Evolutionary conservation across 2,888 invertebrate genomes (phyloP).

Genomic region (Agriopis aurantiaria): DNA sequence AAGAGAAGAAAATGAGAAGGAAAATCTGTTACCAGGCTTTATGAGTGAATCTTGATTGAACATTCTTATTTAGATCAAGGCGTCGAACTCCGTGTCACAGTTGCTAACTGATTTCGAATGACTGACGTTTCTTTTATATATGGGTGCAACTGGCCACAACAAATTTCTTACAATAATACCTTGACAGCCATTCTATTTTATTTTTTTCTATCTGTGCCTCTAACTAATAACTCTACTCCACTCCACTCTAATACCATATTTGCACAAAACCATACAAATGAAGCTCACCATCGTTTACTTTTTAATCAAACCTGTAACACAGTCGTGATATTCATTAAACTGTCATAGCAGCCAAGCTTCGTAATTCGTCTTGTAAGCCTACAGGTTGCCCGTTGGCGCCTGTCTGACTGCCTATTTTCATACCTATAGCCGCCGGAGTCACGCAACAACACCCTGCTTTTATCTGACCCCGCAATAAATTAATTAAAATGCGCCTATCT

Average conservation of each 20-base stretch:
- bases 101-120: too few species aligned
- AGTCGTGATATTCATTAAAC: constrained; percentile 15
- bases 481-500: constrained; percentile 46
- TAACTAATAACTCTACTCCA: neutral
- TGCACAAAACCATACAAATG: neutral
- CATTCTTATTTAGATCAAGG: too few species aligned
- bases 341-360: constrained; percentile 8
- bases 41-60: too few species aligned
- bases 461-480: constrained; percentile 45
- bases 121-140: too few species aligned
- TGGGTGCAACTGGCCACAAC: too few species aligned
- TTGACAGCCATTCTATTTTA: too few species aligned
- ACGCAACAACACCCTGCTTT: constrained; percentile 41
- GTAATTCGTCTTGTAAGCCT: constrained; percentile 17
- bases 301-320: constrained; percentile 3
- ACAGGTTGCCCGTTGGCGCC: constrained; percentile 28
- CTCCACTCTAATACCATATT: too few species aligned
- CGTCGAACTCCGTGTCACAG: too few species aligned
- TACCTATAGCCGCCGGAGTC: constrained; percentile 25
- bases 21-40: too few species aligned
- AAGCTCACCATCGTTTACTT: neutral
- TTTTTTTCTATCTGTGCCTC: too few species aligned
- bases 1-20: too few species aligned
- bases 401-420: constrained; percentile 22
- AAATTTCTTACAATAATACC: too few species aligned